Base-by-base conservation (phyloP, 1,140 invertebrate genomes). In the Zophobas atratus region DNA sequence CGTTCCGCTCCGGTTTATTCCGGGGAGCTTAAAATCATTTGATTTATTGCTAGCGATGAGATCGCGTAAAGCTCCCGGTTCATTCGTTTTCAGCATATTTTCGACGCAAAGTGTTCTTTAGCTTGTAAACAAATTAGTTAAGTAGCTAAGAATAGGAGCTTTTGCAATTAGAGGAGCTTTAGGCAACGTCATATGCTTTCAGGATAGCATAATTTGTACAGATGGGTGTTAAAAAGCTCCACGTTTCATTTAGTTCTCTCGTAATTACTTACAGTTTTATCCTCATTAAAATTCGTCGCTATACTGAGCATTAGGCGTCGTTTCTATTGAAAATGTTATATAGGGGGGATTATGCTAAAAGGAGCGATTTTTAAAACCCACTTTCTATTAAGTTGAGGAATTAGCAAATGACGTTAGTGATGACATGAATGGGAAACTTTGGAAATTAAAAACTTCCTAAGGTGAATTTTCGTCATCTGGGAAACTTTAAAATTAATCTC, bases 221-320 rank as follows among this genome's bases (percentile, higher is more conserved):
- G 51, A 72, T 72, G 70, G 70, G 70, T 55, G 70, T 51, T 72
- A 72, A 72, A 72, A 72, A 51, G 51, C 46, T 48, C 49, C 48
- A 53, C 70, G 34, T 72, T 55, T 53, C 70, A 72, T 46, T 53
- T 38, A 72, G 70, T 43, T 36, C 70, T 48, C 48, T 55, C 32
- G 35, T 72, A 72, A 53, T 53, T 72, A 72, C 70, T 53, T 72
- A 72, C 70, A 72, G 70, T 72, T 72, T 72, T 72, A 72, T 51
- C 70, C 51, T 72, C 70, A 72, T 72, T 72, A 72, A 72, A 72
- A 72, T 72, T 72, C 70, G 70, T 43, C 70, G 70, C 48, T 55
- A 39, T 55, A 72, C 70, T 72, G 70, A 72, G 51, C 70, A 72
- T 67, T 67, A 67, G 8, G n/a, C 60, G 60, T 71, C 70, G 49